Conservation (phyloP, 2,888 invertebrate genomes). For the Plagodis pulveraria region DNA sequence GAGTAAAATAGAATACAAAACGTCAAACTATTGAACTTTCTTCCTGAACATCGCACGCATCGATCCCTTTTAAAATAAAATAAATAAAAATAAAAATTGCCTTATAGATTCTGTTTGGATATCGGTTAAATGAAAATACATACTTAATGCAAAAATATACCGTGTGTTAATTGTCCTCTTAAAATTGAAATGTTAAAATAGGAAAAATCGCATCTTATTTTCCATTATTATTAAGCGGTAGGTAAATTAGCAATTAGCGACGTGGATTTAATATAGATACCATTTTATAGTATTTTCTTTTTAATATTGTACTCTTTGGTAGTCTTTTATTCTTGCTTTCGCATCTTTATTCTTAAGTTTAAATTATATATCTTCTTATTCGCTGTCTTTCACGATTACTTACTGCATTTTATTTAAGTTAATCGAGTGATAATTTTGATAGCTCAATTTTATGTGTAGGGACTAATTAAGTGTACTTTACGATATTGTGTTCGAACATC, state of each 20-base stretch:
- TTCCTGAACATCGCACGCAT: no score
- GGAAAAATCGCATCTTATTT: neutral
- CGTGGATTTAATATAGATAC: slow-evolving; percentile 48
- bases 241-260: slow-evolving; percentile 71
- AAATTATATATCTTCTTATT: slow-evolving; percentile 42
- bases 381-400: slow-evolving; percentile 63
- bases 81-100: no score
- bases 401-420: slow-evolving; percentile 58
- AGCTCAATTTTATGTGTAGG: slow-evolving; percentile 78
- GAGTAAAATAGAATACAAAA: no score
- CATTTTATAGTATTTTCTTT: slow-evolving; percentile 51
- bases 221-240: neutral
- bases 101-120: no score
- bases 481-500: slow-evolving; percentile 66
- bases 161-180: no score
- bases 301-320: slow-evolving; percentile 51
- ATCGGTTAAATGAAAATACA: no score
- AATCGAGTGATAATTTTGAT: slow-evolving; percentile 66
- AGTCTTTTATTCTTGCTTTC: slow-evolving; percentile 65
- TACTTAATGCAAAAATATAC: no score
- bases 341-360: slow-evolving; percentile 56
- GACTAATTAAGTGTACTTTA: slow-evolving; percentile 47
- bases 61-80: no score
- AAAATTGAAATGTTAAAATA: no score
- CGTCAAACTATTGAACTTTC: no score